Evolutionary conservation across 2,113 vertebrate genomes (phyloP), one percentile per base, ranked within the genome.

Genomic region (Lipotes vexillifer): DNA sequence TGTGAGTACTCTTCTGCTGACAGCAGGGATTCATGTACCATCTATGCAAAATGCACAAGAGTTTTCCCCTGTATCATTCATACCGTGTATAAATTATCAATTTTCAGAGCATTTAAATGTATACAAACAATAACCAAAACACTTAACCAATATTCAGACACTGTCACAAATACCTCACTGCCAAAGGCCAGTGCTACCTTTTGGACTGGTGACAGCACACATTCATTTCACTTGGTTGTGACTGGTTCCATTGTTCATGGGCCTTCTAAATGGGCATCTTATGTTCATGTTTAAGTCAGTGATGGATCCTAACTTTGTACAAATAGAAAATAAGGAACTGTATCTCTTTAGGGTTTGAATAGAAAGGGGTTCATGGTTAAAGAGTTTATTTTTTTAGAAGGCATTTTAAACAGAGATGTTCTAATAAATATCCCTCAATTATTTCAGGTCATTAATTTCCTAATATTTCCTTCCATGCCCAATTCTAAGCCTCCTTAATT

Each of bases 401-500:
- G 38, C 7, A 66, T 91, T 97, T 9, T 68, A 94, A 96, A 80
- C 33, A 66, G 27, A 90, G 72, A 38, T 36, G 3, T 57, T 80
- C 21, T 57, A 63, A 49, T 36, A 57, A 20, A 15, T 33, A 68
- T 3, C 36, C 29, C 38, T 23, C 31, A 33, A 41, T 93, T 81
- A 85, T 44, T 75, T 92, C 75, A 93, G 49, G 69, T 38, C 38
- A 88, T 83, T 90, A 49, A 66, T 92, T 90, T 97, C 65, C 63
- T 44, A 80, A 6, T 46, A 77, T 81, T 96, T 97, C 89, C 27
- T 91, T 29, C 88, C 27, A 59, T 63, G 44, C 31, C 95, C 95
- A 90, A 80, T 82, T 5, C 3, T 96, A 71, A 97, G n/a, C 25
- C 92, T 83, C 80, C 29, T 68, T 95, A 55, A 17, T 77, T 97